phyloP scores from a whole-genome alignment of 2,888 invertebrate genomes.

The Cryptocheilus praepositus region DNA sequence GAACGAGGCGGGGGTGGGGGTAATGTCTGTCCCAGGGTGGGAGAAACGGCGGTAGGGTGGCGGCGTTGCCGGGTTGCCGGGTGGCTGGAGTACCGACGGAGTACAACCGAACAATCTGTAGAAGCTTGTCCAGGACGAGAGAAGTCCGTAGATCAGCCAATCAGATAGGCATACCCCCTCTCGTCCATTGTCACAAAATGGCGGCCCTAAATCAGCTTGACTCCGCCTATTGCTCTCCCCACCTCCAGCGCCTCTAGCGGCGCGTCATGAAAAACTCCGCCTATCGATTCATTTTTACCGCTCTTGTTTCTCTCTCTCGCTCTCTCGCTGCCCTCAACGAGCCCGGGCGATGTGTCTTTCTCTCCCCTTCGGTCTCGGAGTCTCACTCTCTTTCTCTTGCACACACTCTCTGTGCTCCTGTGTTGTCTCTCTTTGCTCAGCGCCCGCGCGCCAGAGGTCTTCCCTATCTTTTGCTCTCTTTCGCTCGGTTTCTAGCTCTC shows the following conservation, averaged over 20 bases:
- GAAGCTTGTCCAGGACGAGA: constrained; percentile 74
- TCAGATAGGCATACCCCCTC: constrained; percentile 73
- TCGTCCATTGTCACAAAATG: constrained; percentile 74
- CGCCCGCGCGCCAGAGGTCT: not conserved
- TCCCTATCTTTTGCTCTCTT: constrained; percentile 8
- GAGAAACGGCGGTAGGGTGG: constrained; percentile 42
- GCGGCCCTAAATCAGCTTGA: constrained; percentile 74
- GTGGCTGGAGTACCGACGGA: constrained; percentile 65
- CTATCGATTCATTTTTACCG: constrained; percentile 75
- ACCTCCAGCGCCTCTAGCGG: constrained; percentile 63
- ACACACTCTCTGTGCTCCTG: constrained; percentile 3
- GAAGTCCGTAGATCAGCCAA: constrained; percentile 75
- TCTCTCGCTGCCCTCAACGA: constrained; percentile 15
- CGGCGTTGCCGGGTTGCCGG: constrained; percentile 66
- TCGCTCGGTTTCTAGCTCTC: not conserved
- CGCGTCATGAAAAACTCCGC: constrained; percentile 74
- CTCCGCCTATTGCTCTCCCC: constrained; percentile 71
- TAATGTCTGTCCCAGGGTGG: constrained; percentile 44
- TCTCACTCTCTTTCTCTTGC: constrained; percentile 24
- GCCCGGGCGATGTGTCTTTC: constrained; percentile 3
- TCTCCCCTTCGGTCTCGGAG: not conserved
- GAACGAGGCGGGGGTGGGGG: constrained; percentile 8
- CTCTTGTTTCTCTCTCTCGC: constrained; percentile 60
- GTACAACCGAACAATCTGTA: constrained; percentile 74
- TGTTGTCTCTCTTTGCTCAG: too few species aligned